Evolutionary conservation across 2,888 invertebrate genomes (phyloP).

Genomic region (Drosophila quinaria): DNA sequence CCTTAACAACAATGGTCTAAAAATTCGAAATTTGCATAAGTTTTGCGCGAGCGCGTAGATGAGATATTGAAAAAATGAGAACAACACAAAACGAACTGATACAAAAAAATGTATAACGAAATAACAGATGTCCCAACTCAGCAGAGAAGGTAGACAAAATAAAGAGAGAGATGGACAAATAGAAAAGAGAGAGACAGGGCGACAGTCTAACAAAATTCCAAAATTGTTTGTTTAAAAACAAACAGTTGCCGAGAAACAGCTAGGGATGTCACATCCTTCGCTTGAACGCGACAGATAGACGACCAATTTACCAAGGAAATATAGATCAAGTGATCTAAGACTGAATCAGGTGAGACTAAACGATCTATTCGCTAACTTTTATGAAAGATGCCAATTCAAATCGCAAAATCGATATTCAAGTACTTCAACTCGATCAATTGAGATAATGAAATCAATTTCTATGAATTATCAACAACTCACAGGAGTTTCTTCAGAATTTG

Average conservation of each 20-base stretch:
- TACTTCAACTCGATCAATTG: too few species aligned
- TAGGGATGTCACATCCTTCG: conserved; percentile 19
- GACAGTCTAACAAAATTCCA: conserved; percentile 1
- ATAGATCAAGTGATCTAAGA: neutral
- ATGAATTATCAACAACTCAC: too few species aligned
- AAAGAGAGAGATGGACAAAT: neutral
- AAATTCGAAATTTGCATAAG: conserved; percentile 73
- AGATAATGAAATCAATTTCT: too few species aligned
- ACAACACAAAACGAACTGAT: neutral
- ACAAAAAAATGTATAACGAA: conserved; percentile 17
- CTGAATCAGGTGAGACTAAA: conserved; percentile 1
- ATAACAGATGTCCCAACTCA: conserved; percentile 48
- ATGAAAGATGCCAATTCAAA: too few species aligned
- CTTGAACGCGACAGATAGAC: neutral
- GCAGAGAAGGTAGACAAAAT: neutral
- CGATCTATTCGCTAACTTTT: neutral
- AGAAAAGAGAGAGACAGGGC: neutral
- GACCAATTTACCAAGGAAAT: neutral
- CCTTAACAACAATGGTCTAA: conserved; percentile 56
- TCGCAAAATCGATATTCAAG: too few species aligned
- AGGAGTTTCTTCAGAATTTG: too few species aligned
- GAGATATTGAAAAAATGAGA: conserved; percentile 40
- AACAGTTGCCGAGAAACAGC: conserved; percentile 31
- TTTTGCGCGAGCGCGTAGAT: conserved; percentile 53
- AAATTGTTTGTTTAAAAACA: neutral